These are phyloP conservation scores for Agrotis clavis DNA, from an alignment of 2,888 invertebrate genomes.

Conservation along the genomic window DNA sequence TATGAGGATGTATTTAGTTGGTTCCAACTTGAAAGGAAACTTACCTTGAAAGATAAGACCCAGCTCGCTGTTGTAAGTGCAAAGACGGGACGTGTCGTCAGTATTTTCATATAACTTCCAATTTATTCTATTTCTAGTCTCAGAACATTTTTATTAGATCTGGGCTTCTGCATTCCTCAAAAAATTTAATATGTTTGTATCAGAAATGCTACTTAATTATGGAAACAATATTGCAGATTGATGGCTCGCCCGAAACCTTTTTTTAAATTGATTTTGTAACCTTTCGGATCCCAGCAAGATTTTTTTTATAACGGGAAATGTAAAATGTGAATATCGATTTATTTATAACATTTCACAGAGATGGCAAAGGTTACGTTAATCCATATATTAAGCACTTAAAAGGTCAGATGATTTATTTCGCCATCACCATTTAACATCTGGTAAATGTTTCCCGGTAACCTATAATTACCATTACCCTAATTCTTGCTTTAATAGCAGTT, in stretches of 20 bases:
- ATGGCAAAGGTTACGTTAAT: conserved; percentile 28
- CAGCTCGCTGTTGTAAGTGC: no score
- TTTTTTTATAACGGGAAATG: conserved; percentile 30
- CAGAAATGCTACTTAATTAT: conserved; percentile 61
- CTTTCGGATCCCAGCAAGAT: conserved; percentile 34
- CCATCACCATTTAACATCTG: conserved; percentile 33
- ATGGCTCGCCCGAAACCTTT: conserved; percentile 55
- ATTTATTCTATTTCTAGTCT: not conserved
- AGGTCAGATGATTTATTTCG: conserved; percentile 40
- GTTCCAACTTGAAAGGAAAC: no score
- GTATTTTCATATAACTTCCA: not conserved
- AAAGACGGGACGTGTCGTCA: no score
- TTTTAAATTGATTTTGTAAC: conserved; percentile 61
- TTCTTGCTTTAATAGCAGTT: conserved; percentile 15
- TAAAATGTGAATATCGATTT: conserved; percentile 48
- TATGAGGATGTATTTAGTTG: no score
- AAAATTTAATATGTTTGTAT: conserved; percentile 31
- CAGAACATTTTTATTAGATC: no score
- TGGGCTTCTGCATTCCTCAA: not conserved
- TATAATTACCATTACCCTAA: conserved; percentile 19
- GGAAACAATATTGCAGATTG: conserved; percentile 59
- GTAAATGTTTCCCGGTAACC: conserved; percentile 26
- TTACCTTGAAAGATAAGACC: no score
- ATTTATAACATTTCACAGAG: conserved; percentile 40
- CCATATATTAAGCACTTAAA: conserved; percentile 33